Evolutionary conservation across 2,797 vertebrate species (phyloP).

Genomic region (Molothrus aeneus): DNA sequence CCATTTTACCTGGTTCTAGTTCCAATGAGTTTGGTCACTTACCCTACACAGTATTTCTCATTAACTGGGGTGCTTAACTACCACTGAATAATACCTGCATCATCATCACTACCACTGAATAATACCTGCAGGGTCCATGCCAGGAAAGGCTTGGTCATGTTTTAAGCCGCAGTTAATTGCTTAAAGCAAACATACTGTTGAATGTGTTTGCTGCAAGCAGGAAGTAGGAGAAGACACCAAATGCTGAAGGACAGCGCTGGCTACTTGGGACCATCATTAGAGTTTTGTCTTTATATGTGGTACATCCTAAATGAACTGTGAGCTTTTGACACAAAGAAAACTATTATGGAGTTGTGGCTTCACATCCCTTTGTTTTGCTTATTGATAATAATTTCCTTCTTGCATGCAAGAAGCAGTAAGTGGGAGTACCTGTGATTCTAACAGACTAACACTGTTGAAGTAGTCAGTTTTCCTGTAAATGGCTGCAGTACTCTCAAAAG

Average conservation of each 20-base stretch:
- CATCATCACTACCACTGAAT: not conserved
- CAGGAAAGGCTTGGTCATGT: not conserved
- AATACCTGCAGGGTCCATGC: not conserved
- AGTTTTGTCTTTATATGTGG: not conserved
- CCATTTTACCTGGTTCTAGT: not conserved
- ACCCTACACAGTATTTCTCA: not conserved
- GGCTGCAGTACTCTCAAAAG: not conserved
- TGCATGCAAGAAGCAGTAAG: not conserved
- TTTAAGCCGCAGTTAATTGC: not conserved
- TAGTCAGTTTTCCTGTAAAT: not conserved
- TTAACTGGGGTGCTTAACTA: not conserved
- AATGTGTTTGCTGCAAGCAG: not conserved
- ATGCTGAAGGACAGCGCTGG: fast-evolving
- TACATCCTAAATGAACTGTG: not conserved
- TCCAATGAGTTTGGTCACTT: not conserved
- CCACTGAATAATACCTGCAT: not conserved
- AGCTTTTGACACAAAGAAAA: not conserved
- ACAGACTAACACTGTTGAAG: not conserved
- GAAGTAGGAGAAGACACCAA: not conserved
- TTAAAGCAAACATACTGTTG: not conserved
- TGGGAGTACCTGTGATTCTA: not conserved
- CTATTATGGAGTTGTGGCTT: not conserved
- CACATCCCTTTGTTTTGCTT: not conserved
- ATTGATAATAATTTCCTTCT: not conserved
- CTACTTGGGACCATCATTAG: not conserved